Percentiles rank a stretch among this genome's conserved stretches.
These are phyloP conservation scores for Laspeyria flexula DNA, from an alignment of 2,888 invertebrate species.

Conservation along the genomic window DNA sequence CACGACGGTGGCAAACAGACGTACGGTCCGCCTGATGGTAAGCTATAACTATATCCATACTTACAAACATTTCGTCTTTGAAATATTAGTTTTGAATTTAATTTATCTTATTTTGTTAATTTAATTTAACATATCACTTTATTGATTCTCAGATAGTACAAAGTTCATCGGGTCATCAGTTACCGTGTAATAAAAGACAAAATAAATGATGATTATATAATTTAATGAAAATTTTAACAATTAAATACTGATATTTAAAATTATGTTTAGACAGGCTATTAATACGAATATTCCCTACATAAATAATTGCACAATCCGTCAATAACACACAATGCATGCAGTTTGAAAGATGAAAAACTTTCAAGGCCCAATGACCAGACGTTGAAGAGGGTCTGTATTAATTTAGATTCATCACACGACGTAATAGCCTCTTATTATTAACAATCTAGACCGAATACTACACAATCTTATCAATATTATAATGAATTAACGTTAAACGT, in stretches of 20 bases:
- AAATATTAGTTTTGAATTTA: too few species aligned
- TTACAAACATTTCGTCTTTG: too few species aligned
- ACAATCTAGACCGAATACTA: slow-evolving; percentile 25
- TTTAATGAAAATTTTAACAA: slow-evolving; percentile 79
- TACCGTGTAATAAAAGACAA: too few species aligned
- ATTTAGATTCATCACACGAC: neutral
- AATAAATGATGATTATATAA: slow-evolving; percentile 69
- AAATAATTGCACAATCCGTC: slow-evolving; percentile 71
- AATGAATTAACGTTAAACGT: slow-evolving; percentile 25
- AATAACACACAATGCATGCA: slow-evolving; percentile 37
- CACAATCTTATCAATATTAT: slow-evolving; percentile 24
- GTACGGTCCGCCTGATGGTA: too few species aligned
- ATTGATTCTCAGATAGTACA: too few species aligned
- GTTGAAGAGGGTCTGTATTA: slow-evolving; percentile 3
- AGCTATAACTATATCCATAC: too few species aligned
- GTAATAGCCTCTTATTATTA: slow-evolving; percentile 14
- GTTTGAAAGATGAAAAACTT: slow-evolving; percentile 16
- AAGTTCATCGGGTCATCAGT: too few species aligned
- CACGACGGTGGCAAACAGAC: too few species aligned
- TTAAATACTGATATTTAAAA: slow-evolving; percentile 76
- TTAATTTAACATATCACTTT: too few species aligned
- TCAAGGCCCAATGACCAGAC: slow-evolving; percentile 13
- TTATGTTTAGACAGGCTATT: slow-evolving; percentile 53
- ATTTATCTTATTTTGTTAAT: too few species aligned
- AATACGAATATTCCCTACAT: slow-evolving; percentile 62